Percentiles rank a stretch among this genome's conserved stretches.
phyloP scores from a whole-genome alignment of 2,888 invertebrate genomes.

The Chloromyia formosa region DNA sequence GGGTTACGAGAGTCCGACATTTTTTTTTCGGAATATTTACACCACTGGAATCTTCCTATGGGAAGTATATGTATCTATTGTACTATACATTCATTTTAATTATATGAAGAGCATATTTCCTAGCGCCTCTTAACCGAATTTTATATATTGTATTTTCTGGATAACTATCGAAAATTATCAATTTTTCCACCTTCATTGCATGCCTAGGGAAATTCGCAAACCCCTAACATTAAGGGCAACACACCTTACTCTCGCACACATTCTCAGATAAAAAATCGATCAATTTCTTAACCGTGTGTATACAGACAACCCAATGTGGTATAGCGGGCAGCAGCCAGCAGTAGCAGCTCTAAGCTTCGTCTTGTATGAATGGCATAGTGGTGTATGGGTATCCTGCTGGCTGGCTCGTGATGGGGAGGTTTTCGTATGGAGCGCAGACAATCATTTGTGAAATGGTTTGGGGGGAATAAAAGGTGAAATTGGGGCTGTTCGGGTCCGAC shows the following conservation, averaged over 20 bases:
- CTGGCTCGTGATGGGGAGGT: slow-evolving; percentile 9
- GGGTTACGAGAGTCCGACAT: slow-evolving; percentile 43
- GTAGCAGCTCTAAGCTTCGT: slow-evolving; percentile 5
- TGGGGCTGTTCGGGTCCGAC: slow-evolving; percentile 24
- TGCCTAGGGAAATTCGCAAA: slow-evolving; percentile 19
- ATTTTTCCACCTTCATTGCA: slow-evolving; percentile 21
- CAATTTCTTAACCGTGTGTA: slow-evolving; percentile 52
- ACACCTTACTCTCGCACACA: slow-evolving; percentile 63
- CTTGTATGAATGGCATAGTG: slow-evolving; percentile 6
- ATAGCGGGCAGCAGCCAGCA: slow-evolving; percentile 1
- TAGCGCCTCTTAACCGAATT: too few relatives aligned
- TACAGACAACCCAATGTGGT: slow-evolving; percentile 23
- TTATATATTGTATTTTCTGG: too few relatives aligned
- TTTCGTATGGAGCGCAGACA: slow-evolving; percentile 6
- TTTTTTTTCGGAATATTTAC: slow-evolving; percentile 39
- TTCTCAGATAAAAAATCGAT: slow-evolving; percentile 55
- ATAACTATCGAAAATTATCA: too few relatives aligned
- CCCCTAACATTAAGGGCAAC: slow-evolving; percentile 57
- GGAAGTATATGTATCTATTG: too few relatives aligned
- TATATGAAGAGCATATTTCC: too few relatives aligned
- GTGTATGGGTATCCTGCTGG: slow-evolving; percentile 26
- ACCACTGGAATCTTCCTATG: neutral
- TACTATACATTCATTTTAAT: too few relatives aligned
- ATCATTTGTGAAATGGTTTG: neutral
- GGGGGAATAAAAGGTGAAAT: neutral